Conservation (phyloP, 2,113 vertebrate species). For the Cryptotis parvus region DNA sequence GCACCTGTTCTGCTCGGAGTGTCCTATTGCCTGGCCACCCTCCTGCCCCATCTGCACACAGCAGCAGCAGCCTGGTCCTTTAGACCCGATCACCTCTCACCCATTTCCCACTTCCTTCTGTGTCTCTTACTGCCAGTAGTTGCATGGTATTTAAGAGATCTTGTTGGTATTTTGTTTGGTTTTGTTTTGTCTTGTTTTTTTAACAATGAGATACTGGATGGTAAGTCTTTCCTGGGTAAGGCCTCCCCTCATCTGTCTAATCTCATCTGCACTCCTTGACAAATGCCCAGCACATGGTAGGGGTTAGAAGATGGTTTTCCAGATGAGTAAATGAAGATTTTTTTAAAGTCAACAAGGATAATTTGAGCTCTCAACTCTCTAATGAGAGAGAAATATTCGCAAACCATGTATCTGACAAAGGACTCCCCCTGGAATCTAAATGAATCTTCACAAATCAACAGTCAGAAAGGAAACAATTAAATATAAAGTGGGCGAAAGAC, state of each 20-base stretch:
- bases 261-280: not conserved
- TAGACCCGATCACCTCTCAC: not conserved
- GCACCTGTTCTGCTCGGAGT: not conserved
- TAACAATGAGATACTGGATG: too few species aligned
- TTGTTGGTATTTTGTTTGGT: too few species aligned
- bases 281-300: not conserved
- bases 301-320: not conserved
- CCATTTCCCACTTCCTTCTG: not conserved
- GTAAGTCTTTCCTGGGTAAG: not conserved
- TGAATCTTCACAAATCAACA: not conserved
- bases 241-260: not conserved
- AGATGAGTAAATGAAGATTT: not conserved
- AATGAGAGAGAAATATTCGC: not conserved
- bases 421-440: not conserved
- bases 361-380: not conserved
- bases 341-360: not conserved
- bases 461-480: not conserved
- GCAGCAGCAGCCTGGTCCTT: not conserved
- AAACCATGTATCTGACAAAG: not conserved
- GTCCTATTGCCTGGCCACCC: too few species aligned
- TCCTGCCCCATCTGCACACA: accelerated
- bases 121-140: not conserved
- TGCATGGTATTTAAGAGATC: not conserved
- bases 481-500: constrained; percentile 12
- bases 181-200: not conserved